These are phyloP conservation scores for Mythimna ferrago DNA, from an alignment of 2,888 invertebrate genomes.

Conservation along the genomic window DNA sequence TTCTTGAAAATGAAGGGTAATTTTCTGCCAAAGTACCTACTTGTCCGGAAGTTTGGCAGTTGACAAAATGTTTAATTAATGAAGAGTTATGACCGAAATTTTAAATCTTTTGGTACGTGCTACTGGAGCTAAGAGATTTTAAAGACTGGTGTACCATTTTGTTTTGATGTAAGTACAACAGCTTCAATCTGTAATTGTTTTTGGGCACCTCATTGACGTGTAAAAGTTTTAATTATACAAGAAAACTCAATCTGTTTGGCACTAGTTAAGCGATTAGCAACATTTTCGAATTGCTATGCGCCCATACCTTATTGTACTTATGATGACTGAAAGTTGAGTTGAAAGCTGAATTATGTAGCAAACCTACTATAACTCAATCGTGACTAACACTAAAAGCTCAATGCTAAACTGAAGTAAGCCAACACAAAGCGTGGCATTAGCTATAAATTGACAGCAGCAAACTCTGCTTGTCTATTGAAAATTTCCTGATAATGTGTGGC, in stretches of 20 bases:
- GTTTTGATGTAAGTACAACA: not conserved
- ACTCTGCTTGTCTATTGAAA: constrained; percentile 32
- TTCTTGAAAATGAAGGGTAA: not conserved
- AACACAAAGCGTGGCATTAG: constrained; percentile 8
- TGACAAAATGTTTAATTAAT: not conserved
- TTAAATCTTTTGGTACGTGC: not conserved
- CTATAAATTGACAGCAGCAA: constrained; percentile 35
- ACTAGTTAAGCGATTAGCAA: not conserved
- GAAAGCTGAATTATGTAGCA: not conserved
- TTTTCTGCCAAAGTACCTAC: not conserved
- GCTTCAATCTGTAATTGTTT: too few species aligned
- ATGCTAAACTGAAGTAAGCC: not conserved
- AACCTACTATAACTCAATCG: not conserved
- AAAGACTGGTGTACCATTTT: not conserved
- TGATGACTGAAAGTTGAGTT: not conserved
- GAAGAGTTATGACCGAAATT: not conserved
- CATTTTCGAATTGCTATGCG: not conserved
- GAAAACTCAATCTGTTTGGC: too few species aligned
- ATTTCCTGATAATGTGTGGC: constrained; percentile 39
- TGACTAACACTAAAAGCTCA: not conserved
- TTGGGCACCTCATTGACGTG: too few species aligned
- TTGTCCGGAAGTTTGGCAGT: not conserved
- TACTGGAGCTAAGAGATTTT: not conserved
- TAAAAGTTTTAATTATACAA: too few species aligned
- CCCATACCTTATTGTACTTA: not conserved